Evolutionary conservation across 2,888 invertebrate species (phyloP).

Genomic region (Lycaena phlaeas): DNA sequence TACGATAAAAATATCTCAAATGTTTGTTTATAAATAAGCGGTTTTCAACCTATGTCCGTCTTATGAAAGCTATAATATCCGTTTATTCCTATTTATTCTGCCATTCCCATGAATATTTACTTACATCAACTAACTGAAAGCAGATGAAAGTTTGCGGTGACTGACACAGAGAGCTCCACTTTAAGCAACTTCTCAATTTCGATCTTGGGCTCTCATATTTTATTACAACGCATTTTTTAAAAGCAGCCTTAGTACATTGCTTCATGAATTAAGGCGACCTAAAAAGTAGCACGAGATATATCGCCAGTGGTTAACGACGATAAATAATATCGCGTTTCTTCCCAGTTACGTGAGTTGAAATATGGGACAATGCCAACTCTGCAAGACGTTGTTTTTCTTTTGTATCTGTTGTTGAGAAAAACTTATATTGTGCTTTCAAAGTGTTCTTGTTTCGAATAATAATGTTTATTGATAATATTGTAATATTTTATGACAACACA

Average conservation of each 20-base stretch:
- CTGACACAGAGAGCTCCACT: slow-evolving; percentile 1
- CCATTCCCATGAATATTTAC: too few relatives aligned
- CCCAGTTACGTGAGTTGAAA: not conserved
- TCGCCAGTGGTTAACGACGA: not conserved
- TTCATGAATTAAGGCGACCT: not conserved
- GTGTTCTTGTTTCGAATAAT: not conserved
- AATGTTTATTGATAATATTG: slow-evolving; percentile 4
- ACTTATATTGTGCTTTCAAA: slow-evolving; percentile 2
- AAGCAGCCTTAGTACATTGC: not conserved
- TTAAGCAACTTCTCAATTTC: not conserved
- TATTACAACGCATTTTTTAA: not conserved
- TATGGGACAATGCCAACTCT: slow-evolving; percentile 1
- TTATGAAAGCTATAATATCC: too few relatives aligned
- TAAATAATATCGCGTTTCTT: not conserved
- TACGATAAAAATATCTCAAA: too few relatives aligned
- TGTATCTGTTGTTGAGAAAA: slow-evolving; percentile 1
- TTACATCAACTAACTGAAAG: slow-evolving; percentile 5
- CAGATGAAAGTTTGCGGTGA: not conserved
- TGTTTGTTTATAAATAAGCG: too few relatives aligned
- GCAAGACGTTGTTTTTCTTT: slow-evolving; percentile 6
- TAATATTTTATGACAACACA: not conserved
- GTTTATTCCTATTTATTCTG: too few relatives aligned
- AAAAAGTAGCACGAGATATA: not conserved
- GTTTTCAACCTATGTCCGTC: too few relatives aligned
- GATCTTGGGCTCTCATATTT: too few relatives aligned